Evolutionary conservation across 1,140 invertebrate genomes (phyloP).

Genomic region (Brachionus calyciflorus): DNA sequence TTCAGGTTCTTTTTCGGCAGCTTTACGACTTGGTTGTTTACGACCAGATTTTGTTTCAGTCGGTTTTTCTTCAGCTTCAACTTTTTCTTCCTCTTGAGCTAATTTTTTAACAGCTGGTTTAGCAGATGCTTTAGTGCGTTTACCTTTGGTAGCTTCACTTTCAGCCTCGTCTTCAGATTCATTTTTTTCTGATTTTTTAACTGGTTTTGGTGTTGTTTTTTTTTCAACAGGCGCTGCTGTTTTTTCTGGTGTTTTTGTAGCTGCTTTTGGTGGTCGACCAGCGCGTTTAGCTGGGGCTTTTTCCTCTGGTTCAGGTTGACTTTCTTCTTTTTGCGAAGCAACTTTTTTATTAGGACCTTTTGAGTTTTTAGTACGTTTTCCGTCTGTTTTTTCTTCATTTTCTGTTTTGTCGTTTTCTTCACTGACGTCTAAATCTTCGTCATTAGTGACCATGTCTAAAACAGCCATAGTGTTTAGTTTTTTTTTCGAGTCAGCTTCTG

Average conservation of each 20-base stretch:
- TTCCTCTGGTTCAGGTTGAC: not conserved
- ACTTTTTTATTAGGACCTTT: constrained; percentile 10
- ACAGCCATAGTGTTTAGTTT: not conserved
- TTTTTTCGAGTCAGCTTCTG: constrained; percentile 14
- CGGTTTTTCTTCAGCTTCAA: not conserved
- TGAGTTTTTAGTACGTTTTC: not conserved
- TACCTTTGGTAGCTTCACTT: not conserved
- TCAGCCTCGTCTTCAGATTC: constrained; percentile 2
- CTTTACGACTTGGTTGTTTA: no score
- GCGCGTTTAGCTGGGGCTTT: not conserved
- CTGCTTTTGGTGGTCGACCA: not conserved
- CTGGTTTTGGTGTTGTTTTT: not conserved
- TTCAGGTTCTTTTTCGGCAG: not conserved
- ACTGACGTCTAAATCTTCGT: not conserved
- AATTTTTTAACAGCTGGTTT: constrained; percentile 18
- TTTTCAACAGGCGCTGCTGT: not conserved
- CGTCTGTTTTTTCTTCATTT: constrained; percentile 3
- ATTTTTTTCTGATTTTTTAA: not conserved
- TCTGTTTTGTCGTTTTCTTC: constrained; percentile 33
- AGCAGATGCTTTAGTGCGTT: not conserved
- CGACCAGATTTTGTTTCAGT: not conserved
- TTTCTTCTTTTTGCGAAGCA: not conserved
- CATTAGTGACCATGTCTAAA: constrained; percentile 18
- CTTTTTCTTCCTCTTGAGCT: constrained; percentile 5
- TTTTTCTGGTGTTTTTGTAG: constrained; percentile 18